Evolutionary conservation across 2,113 vertebrate genomes (phyloP), one percentile per base, ranked within the genome.

Genomic region (Chloropsis hardwickii): DNA sequence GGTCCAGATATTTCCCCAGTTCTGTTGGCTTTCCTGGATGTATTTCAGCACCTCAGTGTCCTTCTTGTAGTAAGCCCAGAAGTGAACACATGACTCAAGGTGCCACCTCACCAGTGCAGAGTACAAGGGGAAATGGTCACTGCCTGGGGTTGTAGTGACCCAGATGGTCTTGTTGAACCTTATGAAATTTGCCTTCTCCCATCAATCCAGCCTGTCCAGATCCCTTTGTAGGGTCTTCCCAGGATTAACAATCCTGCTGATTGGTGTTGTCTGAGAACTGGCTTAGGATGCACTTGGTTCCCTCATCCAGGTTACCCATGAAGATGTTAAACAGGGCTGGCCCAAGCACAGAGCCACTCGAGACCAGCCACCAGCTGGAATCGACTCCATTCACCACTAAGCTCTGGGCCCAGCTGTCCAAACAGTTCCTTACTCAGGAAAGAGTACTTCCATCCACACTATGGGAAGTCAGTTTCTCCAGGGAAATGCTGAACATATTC

Each of bases 41-140:
- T 6, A 3, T 45, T 61, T 29, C 24, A 64, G n/a, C 20, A 31
- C 13, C 6, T 48, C 40, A 29, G 14, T 10, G 45, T 25, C n/a
- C 5, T 67, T 33, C 7, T 48, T 40, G 20, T 20, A 47, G 54
- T 16, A 27, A 7, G 7, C 15, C 22, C 28, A n/a, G 25, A 62
- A 54, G 13, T 11, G 24, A 47, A 14, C 11, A 21, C 11, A 21
- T 1, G 2, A n/a, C 11, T 40, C 3, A 6, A 54, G n/a, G 13
- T 21, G 12, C 2, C 4, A 12, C 24, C 15, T 54, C 28, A 70
- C 5, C 23, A n/a, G 14, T 20, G 19, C 2, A 0, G 7, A 12
- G 2, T 24, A 21, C 22, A 27, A n/a, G 14, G 22, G 5, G 12
- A 7, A 60, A 53, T 23, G 10, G 3, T n/a, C 24, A 5, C 12